A percentile compares a stretch with the other conserved stretches of the same genome.
These are phyloP conservation scores for Neofelis nebulosa DNA, from an alignment of 2,113 vertebrate genomes.

Conservation along the genomic window DNA sequence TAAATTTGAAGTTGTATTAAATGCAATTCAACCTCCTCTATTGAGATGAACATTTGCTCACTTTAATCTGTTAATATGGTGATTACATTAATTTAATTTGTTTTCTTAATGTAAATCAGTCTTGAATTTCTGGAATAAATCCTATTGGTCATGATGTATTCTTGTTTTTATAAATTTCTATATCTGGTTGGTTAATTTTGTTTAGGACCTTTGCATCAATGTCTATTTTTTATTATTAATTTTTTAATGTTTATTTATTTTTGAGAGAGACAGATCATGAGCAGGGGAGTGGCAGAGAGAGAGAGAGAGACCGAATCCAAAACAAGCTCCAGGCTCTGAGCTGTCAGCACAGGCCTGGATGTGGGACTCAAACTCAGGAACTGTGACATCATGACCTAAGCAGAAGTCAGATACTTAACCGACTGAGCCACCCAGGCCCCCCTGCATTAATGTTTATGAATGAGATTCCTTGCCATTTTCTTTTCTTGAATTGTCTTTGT, in stretches of 20 bases:
- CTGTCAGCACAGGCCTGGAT: too few species aligned
- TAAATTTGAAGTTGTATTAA: slow-evolving; percentile 1
- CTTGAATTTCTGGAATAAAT: slow-evolving; percentile 43
- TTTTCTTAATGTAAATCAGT: slow-evolving; percentile 21
- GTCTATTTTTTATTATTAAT: neutral
- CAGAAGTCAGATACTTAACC: too few species aligned
- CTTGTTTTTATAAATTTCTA: slow-evolving; percentile 39
- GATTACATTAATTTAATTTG: slow-evolving; percentile 21
- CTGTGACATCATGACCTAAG: too few species aligned
- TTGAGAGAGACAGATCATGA: too few species aligned
- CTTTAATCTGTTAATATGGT: slow-evolving; percentile 6
- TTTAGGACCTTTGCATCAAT: neutral
- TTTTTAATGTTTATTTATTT: too few species aligned
- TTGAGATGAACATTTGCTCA: neutral
- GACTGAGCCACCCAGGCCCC: too few species aligned
- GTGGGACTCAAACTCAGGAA: too few species aligned
- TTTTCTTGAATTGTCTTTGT: slow-evolving; percentile 31
- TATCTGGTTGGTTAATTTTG: slow-evolving; percentile 39
- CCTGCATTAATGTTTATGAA: slow-evolving; percentile 7
- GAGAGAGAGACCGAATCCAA: too few species aligned
- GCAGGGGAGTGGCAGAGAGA: too few species aligned
- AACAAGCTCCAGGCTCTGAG: too few species aligned
- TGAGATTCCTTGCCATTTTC: neutral
- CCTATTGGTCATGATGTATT: neutral
- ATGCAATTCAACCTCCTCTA: neutral